These are phyloP conservation scores for Anthophora plumipes DNA, from an alignment of 2,888 invertebrate genomes.

Conservation along the genomic window DNA sequence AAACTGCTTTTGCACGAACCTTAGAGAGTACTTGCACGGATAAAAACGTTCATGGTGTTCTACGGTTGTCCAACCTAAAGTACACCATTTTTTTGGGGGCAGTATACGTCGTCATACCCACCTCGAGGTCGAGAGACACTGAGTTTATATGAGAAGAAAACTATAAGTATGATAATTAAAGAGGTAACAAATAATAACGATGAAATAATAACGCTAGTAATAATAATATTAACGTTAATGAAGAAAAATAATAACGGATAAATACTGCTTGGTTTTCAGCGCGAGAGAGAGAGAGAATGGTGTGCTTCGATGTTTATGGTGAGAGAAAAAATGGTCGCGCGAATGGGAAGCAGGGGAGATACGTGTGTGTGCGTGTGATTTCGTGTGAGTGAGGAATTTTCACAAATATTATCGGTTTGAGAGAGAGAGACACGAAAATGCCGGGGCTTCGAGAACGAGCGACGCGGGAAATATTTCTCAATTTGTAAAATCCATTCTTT, in stretches of 20 bases:
- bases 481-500: slow-evolving; percentile 87
- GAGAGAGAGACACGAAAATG: neutral
- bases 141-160: slow-evolving; percentile 80
- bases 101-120: slow-evolving; percentile 80
- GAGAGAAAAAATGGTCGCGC: slow-evolving; percentile 45
- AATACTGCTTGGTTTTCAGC: slow-evolving; percentile 75
- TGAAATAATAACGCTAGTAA: slow-evolving; percentile 70
- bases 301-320: too few species aligned
- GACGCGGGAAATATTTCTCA: slow-evolving; percentile 84
- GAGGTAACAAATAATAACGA: slow-evolving; percentile 82
- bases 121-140: slow-evolving; percentile 78
- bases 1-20: slow-evolving; percentile 59
- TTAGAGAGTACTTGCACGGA: slow-evolving; percentile 78
- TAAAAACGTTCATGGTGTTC: slow-evolving; percentile 73
- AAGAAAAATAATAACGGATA: slow-evolving; percentile 78
- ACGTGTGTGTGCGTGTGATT: too few species aligned
- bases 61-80: too few species aligned
- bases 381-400: too few species aligned
- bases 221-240: slow-evolving; percentile 76
- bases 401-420: too few species aligned
- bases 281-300: too few species aligned
- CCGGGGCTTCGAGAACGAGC: slow-evolving; percentile 65
- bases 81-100: slow-evolving; percentile 79
- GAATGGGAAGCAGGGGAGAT: slow-evolving; percentile 38
- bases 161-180: slow-evolving; percentile 82